Base-by-base conservation (phyloP, 2,113 vertebrate genomes). In the Rallus limicola region DNA sequence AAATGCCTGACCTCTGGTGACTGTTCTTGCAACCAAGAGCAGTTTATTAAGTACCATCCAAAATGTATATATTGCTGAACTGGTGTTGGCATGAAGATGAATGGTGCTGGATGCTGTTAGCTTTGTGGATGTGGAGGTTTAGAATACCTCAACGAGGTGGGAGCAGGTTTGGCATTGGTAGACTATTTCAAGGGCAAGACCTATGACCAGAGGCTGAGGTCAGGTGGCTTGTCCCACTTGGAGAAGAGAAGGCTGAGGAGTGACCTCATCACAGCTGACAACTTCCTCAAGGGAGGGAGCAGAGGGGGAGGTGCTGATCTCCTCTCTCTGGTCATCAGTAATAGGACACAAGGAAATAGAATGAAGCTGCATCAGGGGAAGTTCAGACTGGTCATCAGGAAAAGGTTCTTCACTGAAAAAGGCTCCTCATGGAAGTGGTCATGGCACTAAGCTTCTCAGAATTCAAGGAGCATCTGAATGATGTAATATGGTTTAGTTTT, bases 211-310 rank as follows among this genome's bases (percentile, higher is more conserved):
- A 3, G 1, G 11, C 29, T 81, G 88, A 77, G 48, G 11, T 52
- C 11, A 21, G 28, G 81, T 81, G 21, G 9, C 12, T 65, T 79
- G 15, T 72, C 86, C 48, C 83, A 16, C 44, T 40, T 81, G 82
- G 55, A 69, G 31, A 62, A 52, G n/a, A 70, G 33, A 42, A 72
- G 59, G 31, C 19, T n/a, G 40, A 79, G 19, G 21, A 9, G 5
- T 63, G 67, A 63, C 11, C 31, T 58, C 16, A 33, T 20, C 1
- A 3, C 24, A 80, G 63, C 17, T n/a, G 68, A 29, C 44, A 93
- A 0, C 46, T 58, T 75, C 14, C 14, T 83, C 12, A n/a, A 0
- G 1, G 21, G 2, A 6, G 9, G 8, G 26, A 33, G 11, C 2
- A 1, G 24, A 50, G 5, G 3, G 4, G 16, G 7, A 56, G 6